These are phyloP conservation scores for Cephus spinipes DNA, from an alignment of 2,888 invertebrate species.

Conservation along the genomic window DNA sequence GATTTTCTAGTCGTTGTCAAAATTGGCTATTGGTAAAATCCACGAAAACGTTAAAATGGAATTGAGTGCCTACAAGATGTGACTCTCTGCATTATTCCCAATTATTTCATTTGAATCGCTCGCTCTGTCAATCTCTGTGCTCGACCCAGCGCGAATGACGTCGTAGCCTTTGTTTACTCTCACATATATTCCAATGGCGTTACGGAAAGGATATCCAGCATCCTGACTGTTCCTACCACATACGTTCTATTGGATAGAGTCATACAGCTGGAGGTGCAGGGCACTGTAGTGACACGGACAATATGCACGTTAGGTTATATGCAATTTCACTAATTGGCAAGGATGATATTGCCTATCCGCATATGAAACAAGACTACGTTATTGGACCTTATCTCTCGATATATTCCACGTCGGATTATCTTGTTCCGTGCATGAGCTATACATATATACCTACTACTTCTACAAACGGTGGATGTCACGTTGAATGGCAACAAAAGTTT, in stretches of 20 bases:
- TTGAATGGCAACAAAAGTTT: not conserved
- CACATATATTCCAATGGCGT: not conserved
- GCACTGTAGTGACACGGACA: slow-evolving; percentile 18
- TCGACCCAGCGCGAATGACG: not conserved
- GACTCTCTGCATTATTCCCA: not conserved
- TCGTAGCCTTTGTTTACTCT: not conserved
- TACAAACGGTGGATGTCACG: not conserved
- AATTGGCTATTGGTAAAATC: not conserved
- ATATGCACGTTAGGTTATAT: slow-evolving; percentile 31
- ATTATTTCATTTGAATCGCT: not conserved
- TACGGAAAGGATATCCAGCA: not conserved
- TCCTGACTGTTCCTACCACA: not conserved
- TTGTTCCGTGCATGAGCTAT: not conserved
- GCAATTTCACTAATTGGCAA: slow-evolving; percentile 51
- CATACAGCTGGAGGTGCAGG: not conserved
- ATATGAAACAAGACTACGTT: not conserved
- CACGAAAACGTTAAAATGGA: not conserved
- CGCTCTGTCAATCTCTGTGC: not conserved
- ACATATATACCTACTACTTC: not conserved
- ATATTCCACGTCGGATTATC: slow-evolving; percentile 2
- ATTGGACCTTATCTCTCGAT: not conserved
- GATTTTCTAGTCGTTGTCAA: not conserved
- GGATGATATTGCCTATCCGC: slow-evolving; percentile 40
- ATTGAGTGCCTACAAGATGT: not conserved
- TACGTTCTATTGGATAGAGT: not conserved